Conservation (phyloP, 2,797 vertebrate genomes). For the Gallinago stenura region DNA sequence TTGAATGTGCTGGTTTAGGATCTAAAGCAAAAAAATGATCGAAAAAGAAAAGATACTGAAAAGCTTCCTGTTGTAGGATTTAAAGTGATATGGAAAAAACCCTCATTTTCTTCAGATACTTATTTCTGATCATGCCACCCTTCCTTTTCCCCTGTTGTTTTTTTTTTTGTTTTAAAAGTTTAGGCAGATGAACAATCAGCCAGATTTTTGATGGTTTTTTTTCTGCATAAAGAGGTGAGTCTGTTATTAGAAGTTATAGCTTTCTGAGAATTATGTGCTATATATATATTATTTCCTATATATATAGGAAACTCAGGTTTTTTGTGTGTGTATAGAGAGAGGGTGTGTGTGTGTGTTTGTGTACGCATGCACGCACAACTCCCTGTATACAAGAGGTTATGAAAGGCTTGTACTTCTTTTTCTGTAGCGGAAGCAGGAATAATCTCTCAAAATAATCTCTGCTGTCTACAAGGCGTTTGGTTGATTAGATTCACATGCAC, state of each 20-base stretch:
- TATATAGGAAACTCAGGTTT: background rate
- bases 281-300: background rate
- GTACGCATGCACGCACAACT: rapidly evolving
- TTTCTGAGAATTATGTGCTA: background rate
- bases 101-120: background rate
- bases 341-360: background rate
- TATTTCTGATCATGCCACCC: background rate
- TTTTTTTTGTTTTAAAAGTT: background rate
- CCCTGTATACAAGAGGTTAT: background rate
- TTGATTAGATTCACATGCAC: constrained; percentile 42
- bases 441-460: constrained; percentile 34
- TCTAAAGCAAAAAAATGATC: background rate
- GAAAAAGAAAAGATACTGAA: background rate
- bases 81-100: background rate
- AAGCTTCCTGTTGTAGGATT: background rate
- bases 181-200: background rate
- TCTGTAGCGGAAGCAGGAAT: background rate
- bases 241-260: background rate
- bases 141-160: background rate
- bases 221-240: background rate
- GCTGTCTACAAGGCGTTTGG: background rate
- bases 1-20: background rate
- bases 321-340: background rate
- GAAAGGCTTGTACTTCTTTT: background rate
- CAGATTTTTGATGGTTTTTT: background rate